These are phyloP conservation scores for Caretta caretta DNA, from an alignment of 2,113 vertebrate species.

Conservation along the genomic window DNA sequence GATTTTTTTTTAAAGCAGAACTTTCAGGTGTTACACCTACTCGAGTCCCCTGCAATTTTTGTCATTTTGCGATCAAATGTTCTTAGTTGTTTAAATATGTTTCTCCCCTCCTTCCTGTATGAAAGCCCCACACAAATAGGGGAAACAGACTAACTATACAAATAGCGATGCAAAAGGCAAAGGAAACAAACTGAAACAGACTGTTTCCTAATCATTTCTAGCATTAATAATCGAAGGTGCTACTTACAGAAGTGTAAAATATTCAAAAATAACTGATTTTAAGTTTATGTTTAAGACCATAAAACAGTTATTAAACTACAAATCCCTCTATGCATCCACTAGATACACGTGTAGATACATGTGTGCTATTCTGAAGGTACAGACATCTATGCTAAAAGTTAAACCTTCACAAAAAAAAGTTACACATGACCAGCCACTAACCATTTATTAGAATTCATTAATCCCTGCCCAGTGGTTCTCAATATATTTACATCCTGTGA, in stretches of 20 bases:
- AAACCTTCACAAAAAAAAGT: conserved; percentile 16
- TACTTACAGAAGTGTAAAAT: not conserved
- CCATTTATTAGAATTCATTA: not conserved
- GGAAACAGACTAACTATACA: not conserved
- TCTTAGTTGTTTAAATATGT: not conserved
- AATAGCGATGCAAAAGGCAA: not conserved
- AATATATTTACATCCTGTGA: not conserved
- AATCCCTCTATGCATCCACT: not conserved
- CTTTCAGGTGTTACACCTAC: not conserved
- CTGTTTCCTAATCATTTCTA: not conserved
- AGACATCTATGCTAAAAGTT: not conserved
- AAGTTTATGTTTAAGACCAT: not conserved
- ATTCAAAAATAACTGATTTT: not conserved
- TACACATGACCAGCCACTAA: not conserved
- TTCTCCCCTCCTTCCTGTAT: not conserved
- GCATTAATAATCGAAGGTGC: not conserved
- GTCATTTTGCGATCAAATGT: not conserved
- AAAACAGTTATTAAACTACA: not conserved
- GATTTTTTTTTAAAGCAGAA: not conserved
- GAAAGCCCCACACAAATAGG: not conserved
- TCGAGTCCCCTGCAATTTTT: not conserved
- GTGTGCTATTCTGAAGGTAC: conserved; percentile 24
- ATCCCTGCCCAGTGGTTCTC: not conserved
- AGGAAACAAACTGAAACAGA: not conserved
- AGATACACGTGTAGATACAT: not conserved